phyloP scores from a whole-genome alignment of 2,113 vertebrate genomes.

The Euleptes europaea region DNA sequence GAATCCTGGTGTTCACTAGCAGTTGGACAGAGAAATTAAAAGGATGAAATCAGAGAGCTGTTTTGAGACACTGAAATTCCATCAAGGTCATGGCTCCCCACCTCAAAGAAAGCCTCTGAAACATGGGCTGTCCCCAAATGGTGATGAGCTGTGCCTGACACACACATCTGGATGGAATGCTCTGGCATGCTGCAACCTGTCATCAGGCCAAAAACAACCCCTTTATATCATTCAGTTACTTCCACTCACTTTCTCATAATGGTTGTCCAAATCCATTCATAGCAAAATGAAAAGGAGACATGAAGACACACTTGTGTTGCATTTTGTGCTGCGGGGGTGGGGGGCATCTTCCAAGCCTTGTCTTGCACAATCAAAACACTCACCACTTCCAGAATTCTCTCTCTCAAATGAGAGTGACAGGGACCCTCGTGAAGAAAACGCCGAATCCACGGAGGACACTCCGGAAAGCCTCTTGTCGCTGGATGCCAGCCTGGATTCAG shows the following conservation, averaged over 20 bases:
- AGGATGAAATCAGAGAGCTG: not conserved
- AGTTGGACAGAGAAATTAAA: not conserved
- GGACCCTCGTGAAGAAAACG: constrained; percentile 96
- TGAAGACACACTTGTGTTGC: not conserved
- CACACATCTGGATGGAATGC: not conserved
- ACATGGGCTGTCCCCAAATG: no score
- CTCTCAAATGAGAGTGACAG: constrained; percentile 93
- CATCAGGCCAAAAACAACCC: not conserved
- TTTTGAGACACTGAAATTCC: not conserved
- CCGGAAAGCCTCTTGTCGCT: constrained; percentile 91
- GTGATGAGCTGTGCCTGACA: not conserved
- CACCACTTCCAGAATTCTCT: constrained; percentile 85
- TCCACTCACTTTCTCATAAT: not conserved
- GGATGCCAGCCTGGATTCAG: constrained; percentile 81
- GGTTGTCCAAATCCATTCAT: not conserved
- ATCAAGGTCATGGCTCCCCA: not conserved
- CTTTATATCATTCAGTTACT: not conserved
- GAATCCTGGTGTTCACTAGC: not conserved
- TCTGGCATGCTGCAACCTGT: not conserved
- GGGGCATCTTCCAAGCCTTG: not conserved
- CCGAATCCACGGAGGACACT: constrained; percentile 95
- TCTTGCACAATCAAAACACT: constrained; percentile 30
- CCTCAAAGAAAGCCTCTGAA: not conserved
- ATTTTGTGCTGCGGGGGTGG: no score
- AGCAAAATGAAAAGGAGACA: not conserved